Percentiles rank a stretch among this genome's conserved stretches.
Conservation (phyloP, 2,888 invertebrate genomes). For the Melolontha melolontha region DNA sequence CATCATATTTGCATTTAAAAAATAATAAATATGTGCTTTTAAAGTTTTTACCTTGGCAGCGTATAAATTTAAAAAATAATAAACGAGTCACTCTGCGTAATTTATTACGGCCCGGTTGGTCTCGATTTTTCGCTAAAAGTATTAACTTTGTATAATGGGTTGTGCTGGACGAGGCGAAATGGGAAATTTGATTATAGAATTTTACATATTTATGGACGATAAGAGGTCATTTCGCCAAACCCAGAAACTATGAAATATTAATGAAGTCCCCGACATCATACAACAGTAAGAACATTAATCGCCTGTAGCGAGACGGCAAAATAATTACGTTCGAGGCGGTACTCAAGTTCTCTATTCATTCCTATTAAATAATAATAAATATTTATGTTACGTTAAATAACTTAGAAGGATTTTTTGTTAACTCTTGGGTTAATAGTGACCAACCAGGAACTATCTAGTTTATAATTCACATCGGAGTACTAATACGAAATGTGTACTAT, state of each 20-base stretch:
- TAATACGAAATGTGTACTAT: too few relatives aligned
- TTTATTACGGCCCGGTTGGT: constrained; percentile 11
- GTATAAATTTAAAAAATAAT: background rate
- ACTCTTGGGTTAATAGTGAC: too few relatives aligned
- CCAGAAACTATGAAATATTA: constrained; percentile 33
- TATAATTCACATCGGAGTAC: too few relatives aligned
- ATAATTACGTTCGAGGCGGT: constrained; percentile 11
- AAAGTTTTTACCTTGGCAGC: too few relatives aligned
- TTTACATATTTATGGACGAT: constrained; percentile 32
- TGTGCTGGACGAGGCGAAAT: background rate
- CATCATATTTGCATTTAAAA: too few relatives aligned
- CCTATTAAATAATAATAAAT: too few relatives aligned
- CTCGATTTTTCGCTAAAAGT: constrained; percentile 30
- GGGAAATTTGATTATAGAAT: constrained; percentile 31
- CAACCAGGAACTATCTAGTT: too few relatives aligned
- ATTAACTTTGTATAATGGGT: constrained; percentile 29
- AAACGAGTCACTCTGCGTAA: constrained; percentile 19
- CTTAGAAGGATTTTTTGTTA: too few relatives aligned
- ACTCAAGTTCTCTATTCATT: too few relatives aligned
- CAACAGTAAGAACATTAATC: constrained; percentile 25
- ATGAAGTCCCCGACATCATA: constrained; percentile 20
- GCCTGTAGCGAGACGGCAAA: background rate
- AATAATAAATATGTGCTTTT: too few relatives aligned
- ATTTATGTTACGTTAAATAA: too few relatives aligned
- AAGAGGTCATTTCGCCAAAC: constrained; percentile 17